A percentile compares a stretch with the other conserved stretches of the same genome.
Conservation (phyloP, 2,888 invertebrate species). For the Drosophila diplacantha region DNA sequence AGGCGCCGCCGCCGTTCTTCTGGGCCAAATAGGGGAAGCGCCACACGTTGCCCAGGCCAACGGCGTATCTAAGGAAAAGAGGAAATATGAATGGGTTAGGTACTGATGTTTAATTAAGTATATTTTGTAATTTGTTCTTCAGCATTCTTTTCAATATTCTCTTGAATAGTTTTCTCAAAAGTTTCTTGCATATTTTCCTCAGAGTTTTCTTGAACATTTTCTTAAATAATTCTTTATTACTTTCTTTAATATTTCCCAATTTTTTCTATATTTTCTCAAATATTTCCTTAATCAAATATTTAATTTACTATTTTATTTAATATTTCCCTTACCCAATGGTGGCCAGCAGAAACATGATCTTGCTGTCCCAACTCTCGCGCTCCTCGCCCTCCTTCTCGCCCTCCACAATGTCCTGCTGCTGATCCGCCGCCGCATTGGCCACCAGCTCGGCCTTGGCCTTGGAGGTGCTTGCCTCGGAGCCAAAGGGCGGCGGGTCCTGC, state of each 20-base stretch:
- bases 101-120: background rate
- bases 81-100: background rate
- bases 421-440: conserved; percentile 46
- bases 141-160: too few species aligned
- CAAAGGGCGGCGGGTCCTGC: conserved; percentile 58
- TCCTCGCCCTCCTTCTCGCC: conserved; percentile 85
- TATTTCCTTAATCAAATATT: background rate
- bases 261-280: too few species aligned
- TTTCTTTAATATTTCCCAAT: background rate
- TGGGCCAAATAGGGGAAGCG: conserved; percentile 96
- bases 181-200: too few species aligned
- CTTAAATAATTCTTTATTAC: background rate
- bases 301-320: background rate
- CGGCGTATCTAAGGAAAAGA: conserved; percentile 83
- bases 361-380: conserved; percentile 95
- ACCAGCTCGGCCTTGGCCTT: conserved; percentile 72
- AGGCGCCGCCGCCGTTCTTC: conserved; percentile 97
- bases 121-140: too few species aligned
- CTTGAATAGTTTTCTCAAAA: too few species aligned
- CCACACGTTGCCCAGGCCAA: conserved; percentile 97
- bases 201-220: too few species aligned
- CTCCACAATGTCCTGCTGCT: conserved; percentile 80
- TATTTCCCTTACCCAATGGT: conserved; percentile 83
- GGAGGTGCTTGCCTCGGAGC: conserved; percentile 75
- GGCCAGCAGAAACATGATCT: conserved; percentile 92